Base-by-base conservation (phyloP, 2,888 invertebrate species). In the Apamea sordens region DNA sequence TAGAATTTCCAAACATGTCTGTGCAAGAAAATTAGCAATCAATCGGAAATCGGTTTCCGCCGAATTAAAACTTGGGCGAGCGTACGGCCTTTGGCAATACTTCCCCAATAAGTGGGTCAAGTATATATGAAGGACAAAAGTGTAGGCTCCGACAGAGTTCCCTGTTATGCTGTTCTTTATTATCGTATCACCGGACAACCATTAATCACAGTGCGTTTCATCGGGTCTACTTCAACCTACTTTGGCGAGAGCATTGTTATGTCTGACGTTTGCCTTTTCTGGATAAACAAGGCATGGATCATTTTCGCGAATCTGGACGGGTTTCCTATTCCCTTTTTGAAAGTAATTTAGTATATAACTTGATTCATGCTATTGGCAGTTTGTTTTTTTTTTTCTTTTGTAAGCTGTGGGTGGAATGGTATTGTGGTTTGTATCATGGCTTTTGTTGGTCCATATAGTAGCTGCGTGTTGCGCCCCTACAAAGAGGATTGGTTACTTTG, bases 51-150 rank as follows among this genome's bases (percentile, higher is more conserved):
- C 86, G 90, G 89, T 91, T 91, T 92, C 92, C 91, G 86, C 84
- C 90, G 90, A 92, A 93, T 93, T 92, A 92, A 93, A 93, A 93
- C 90, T 92, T 92, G 84, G 90, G 88, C 85, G 89, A 89, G 84
- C 89, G 86, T 89, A 84, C 88, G 89, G 89, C 86, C 92, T 90
- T 92, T 93, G 91, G 92, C 92, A 92, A 93, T 93, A 92, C 91
- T 91, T 91, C 89, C 87, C 86, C 88, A 89, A 88, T 92, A 96
- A 94, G 91, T 96, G 89, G 96, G 96, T 96, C 95, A 96, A 96
- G 95, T 93, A 95, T 93, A 91, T 89, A 92, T 89, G 92, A 94
- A 95, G 95, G 95, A 94, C 94, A 92, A 89, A 89, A 87, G 90
- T 91, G 89, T 89, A 90, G 90, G 86, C 89, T 78, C 83, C 88